A percentile compares a stretch with the other conserved stretches of the same genome.
phyloP scores from a whole-genome alignment of 2,888 invertebrate genomes.

The Erebia aethiops region DNA sequence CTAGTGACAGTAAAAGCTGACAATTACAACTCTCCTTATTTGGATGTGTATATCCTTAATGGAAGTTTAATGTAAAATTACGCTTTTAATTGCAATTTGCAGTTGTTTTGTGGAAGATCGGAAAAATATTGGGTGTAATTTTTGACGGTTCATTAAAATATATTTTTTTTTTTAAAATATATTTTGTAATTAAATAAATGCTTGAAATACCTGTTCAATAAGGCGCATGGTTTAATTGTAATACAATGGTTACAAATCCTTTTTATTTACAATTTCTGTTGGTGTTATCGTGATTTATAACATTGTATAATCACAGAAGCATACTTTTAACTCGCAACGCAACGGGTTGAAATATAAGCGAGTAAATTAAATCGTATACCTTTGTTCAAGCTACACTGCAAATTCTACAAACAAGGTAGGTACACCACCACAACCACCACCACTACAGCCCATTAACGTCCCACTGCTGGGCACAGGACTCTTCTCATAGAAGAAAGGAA shows the following conservation, averaged over 20 bases:
- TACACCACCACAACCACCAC: no score
- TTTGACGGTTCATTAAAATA: conserved; percentile 11
- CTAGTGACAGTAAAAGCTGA: conserved; percentile 18
- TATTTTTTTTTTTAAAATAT: conserved; percentile 6
- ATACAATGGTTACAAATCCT: background rate
- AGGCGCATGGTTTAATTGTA: background rate
- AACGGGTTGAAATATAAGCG: no score
- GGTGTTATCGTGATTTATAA: background rate
- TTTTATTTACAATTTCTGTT: background rate
- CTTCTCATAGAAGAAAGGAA: no score
- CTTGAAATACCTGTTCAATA: conserved; percentile 6
- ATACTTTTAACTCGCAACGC: background rate
- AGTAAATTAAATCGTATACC: no score
- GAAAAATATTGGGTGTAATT: conserved; percentile 20
- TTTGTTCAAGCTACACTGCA: no score
- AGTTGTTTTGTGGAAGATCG: conserved; percentile 4
- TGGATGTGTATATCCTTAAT: conserved; percentile 5
- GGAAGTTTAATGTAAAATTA: conserved; percentile 5
- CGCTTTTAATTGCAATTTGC: conserved; percentile 10
- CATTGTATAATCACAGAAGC: no score
- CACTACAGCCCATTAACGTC: no score
- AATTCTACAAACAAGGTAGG: no score
- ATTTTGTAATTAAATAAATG: background rate
- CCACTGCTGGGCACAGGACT: no score
- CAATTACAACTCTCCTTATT: conserved; percentile 7